Evolutionary conservation across 2,888 invertebrate species (phyloP).

Genomic region (Aphidoletes aphidimyza): DNA sequence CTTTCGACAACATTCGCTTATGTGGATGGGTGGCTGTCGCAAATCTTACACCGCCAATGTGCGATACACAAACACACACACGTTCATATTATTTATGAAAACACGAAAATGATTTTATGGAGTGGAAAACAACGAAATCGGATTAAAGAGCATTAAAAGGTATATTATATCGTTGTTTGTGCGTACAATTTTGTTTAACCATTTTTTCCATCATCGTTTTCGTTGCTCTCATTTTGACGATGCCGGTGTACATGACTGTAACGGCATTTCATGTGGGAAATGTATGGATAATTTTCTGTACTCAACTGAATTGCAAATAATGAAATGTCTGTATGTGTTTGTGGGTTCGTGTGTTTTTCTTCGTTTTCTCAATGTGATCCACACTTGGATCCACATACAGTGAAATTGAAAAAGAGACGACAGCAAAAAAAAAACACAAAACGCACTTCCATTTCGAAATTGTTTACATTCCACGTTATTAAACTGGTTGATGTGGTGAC

Average conservation of each 20-base stretch:
- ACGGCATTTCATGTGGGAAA: conserved; percentile 1
- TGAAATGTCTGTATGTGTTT: not conserved
- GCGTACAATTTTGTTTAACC: conserved; percentile 26
- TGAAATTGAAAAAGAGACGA: not conserved
- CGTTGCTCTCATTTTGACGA: too few species aligned
- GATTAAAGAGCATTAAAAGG: conserved; percentile 49
- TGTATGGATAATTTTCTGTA: conserved; percentile 14
- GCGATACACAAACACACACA: not conserved
- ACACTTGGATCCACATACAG: not conserved
- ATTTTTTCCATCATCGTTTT: not conserved
- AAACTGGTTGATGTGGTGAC: conserved; percentile 27
- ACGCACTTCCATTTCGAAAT: too few species aligned
- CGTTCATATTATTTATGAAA: conserved; percentile 41
- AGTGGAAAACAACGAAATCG: conserved; percentile 47
- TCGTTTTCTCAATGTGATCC: not conserved
- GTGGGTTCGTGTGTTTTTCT: not conserved
- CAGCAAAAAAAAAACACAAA: too few species aligned
- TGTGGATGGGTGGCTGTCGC: not conserved
- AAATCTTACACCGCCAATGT: not conserved
- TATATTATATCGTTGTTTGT: conserved; percentile 4
- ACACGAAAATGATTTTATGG: conserved; percentile 53
- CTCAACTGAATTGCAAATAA: conserved; percentile 30
- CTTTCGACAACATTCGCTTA: not conserved
- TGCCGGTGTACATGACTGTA: not conserved
- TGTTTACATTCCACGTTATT: conserved; percentile 38